A percentile compares a stretch with the other conserved stretches of the same genome.
phyloP scores from a whole-genome alignment of 2,888 invertebrate genomes.

The Nysson spinosus region DNA sequence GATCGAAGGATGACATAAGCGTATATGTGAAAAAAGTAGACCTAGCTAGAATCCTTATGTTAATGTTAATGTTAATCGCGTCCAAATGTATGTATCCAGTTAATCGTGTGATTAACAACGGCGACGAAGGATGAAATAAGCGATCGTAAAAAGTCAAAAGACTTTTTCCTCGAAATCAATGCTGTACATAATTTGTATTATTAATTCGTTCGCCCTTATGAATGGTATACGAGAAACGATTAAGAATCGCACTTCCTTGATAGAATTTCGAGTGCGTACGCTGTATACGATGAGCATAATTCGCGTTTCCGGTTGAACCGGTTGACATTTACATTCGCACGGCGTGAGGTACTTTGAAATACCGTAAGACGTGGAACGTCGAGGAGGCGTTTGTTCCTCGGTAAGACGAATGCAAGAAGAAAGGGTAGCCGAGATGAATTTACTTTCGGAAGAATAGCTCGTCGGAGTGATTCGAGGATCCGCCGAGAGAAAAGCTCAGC shows the following conservation, averaged over 20 bases:
- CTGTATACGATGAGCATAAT: too few relatives aligned
- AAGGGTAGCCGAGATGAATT: neutral
- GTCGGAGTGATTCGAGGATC: conserved; percentile 14
- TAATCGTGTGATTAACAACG: conserved; percentile 40
- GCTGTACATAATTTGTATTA: too few relatives aligned
- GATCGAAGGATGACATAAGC: conserved; percentile 3
- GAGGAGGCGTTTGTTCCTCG: neutral
- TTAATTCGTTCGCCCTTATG: too few relatives aligned
- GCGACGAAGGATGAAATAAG: neutral
- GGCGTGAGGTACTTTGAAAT: too few relatives aligned
- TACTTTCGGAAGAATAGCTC: neutral
- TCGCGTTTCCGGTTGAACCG: too few relatives aligned
- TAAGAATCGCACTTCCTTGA: too few relatives aligned
- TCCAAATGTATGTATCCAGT: conserved; percentile 32
- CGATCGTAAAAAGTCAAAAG: conserved; percentile 28
- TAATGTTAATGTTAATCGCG: conserved; percentile 49
- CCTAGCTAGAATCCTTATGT: conserved; percentile 28
- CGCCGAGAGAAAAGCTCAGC: conserved; percentile 57
- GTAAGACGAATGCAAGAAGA: neutral
- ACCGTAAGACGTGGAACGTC: too few relatives aligned
- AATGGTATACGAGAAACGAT: too few relatives aligned
- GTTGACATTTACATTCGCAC: too few relatives aligned
- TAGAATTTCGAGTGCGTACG: too few relatives aligned
- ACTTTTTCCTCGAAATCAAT: neutral
- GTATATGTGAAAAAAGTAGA: conserved; percentile 10